Percentiles rank a stretch among this genome's conserved stretches.
Evolutionary conservation across 2,888 invertebrate species (phyloP).

Genomic region (Chorisops tibialis): DNA sequence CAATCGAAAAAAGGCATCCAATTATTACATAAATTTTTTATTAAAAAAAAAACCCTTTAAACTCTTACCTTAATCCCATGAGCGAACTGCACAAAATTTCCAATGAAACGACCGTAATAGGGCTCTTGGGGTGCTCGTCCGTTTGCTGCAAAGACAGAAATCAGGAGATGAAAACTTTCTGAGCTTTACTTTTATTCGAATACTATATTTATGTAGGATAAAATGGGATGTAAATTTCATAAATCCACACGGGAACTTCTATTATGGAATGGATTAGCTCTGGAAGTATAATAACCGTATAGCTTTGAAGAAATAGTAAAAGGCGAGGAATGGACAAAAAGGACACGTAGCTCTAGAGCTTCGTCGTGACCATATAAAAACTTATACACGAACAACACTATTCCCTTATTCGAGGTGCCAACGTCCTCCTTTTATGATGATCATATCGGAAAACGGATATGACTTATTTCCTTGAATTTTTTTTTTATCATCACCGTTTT

Average conservation of each 20-base stretch:
- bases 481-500: not conserved
- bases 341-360: too few relatives aligned
- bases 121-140: conserved; percentile 54
- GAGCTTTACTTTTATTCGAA: too few relatives aligned
- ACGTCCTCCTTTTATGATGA: conserved; percentile 7
- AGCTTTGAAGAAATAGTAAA: too few relatives aligned
- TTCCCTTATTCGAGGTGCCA: conserved; percentile 12
- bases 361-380: too few relatives aligned
- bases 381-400: not conserved
- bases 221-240: too few relatives aligned
- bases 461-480: conserved; percentile 21
- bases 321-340: too few relatives aligned
- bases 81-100: conserved; percentile 68
- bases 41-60: not conserved
- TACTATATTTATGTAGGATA: too few relatives aligned
- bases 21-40: conserved; percentile 4
- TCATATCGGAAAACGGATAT: conserved; percentile 24
- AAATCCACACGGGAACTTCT: too few relatives aligned
- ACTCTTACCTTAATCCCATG: conserved; percentile 63
- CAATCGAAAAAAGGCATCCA: not conserved
- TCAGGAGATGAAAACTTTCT: too few relatives aligned
- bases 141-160: conserved; percentile 27
- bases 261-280: too few relatives aligned
- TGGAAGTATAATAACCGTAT: too few relatives aligned
- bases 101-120: conserved; percentile 76